Percentiles rank a stretch among this genome's conserved stretches.
Evolutionary conservation across 2,797 vertebrate species (phyloP).

Genomic region (Manis javanica): DNA sequence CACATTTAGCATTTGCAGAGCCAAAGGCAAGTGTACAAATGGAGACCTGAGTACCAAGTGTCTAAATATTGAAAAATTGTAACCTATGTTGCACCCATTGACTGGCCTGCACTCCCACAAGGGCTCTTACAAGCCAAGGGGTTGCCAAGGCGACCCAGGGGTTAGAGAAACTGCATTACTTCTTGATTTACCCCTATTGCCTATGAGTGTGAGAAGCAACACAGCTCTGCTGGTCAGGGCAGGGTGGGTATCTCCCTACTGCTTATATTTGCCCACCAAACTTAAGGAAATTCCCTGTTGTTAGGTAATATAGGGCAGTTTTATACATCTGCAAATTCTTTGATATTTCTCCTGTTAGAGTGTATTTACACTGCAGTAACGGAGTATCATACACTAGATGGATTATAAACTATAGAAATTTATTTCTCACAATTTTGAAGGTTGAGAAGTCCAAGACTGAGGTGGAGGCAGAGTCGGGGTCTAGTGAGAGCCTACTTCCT

Average conservation of each 20-base stretch:
- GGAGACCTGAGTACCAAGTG: background rate
- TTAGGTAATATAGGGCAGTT: background rate
- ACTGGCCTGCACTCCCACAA: background rate
- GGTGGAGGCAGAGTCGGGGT: background rate
- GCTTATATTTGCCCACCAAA: background rate
- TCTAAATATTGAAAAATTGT: background rate
- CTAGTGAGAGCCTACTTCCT: background rate
- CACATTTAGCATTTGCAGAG: background rate
- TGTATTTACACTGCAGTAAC: background rate
- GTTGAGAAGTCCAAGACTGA: background rate
- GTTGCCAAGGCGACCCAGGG: background rate
- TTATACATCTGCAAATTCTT: background rate
- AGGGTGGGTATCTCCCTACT: background rate
- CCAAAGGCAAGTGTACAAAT: background rate
- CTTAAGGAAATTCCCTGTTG: background rate
- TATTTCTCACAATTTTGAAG: background rate
- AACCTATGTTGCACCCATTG: background rate
- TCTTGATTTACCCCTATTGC: background rate
- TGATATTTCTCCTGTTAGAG: background rate
- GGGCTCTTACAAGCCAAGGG: background rate
- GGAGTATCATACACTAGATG: background rate
- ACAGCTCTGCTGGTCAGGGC: background rate
- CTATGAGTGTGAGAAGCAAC: background rate
- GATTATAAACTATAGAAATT: background rate
- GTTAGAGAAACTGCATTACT: background rate